Evolutionary conservation across 2,113 vertebrate species (phyloP).

Genomic region (Poeciliopsis prolifica): DNA sequence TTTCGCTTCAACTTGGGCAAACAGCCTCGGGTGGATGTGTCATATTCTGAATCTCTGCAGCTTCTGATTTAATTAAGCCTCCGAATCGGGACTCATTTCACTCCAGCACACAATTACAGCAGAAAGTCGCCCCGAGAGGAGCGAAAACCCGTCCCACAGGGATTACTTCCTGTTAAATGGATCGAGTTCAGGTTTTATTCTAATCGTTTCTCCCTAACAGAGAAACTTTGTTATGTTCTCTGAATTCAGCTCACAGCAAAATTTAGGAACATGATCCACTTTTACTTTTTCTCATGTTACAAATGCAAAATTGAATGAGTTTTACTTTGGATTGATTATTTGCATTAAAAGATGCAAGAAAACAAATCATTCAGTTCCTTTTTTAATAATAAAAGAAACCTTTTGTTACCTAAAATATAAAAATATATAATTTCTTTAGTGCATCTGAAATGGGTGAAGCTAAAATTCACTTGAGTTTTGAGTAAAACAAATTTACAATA

Average conservation of each 20-base stretch:
- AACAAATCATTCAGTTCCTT: no score
- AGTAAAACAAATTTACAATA: no score
- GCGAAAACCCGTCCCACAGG: constrained; percentile 37
- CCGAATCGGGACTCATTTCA: constrained; percentile 66
- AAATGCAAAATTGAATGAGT: not conserved
- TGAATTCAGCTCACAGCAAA: constrained; percentile 59
- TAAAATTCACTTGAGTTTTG: no score
- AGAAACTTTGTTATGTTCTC: constrained; percentile 46
- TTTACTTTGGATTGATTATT: not conserved
- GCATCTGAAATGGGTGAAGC: no score
- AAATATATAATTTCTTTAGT: no score
- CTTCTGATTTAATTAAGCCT: constrained; percentile 72
- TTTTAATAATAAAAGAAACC: no score
- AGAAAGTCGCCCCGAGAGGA: constrained; percentile 55
- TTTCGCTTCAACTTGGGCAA: constrained; percentile 27
- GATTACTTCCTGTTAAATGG: constrained; percentile 46
- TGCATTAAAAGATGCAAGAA: no score
- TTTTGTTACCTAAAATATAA: no score
- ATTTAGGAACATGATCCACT: constrained; percentile 25
- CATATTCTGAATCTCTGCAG: constrained; percentile 43
- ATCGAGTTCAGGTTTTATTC: constrained; percentile 14
- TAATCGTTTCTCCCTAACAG: constrained; percentile 40
- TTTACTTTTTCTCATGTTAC: not conserved
- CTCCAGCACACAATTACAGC: constrained; percentile 73
- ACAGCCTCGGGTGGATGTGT: constrained; percentile 46